Percentiles rank a stretch among this genome's conserved stretches.
These are phyloP conservation scores for Rachycentron canadum DNA, from an alignment of 2,797 vertebrate genomes.

Conservation along the genomic window DNA sequence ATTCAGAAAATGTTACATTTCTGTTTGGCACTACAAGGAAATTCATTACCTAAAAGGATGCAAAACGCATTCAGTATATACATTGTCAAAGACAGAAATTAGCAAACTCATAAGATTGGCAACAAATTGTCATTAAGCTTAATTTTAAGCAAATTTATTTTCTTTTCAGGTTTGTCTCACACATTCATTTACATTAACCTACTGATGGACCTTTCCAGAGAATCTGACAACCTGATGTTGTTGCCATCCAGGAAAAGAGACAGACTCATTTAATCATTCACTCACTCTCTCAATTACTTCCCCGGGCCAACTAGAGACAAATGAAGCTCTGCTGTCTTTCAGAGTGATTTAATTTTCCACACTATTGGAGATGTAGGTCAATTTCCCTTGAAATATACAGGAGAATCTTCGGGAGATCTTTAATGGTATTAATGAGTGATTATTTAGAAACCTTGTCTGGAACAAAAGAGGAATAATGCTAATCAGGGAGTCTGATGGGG, in stretches of 20 bases:
- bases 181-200: conserved; percentile 21
- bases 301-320: conserved; percentile 48
- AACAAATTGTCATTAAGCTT: background rate
- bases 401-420: conserved; percentile 41
- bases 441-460: conserved; percentile 56
- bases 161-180: background rate
- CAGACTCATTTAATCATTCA: conserved; percentile 50
- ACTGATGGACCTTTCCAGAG: conserved; percentile 28
- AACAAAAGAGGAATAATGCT: conserved; percentile 61
- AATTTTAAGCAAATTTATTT: background rate
- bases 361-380: conserved; percentile 74
- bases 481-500: conserved; percentile 39
- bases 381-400: conserved; percentile 47
- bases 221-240: conserved; percentile 50
- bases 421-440: conserved; percentile 71
- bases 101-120: background rate
- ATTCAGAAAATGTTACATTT: background rate
- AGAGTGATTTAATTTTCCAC: conserved; percentile 77
- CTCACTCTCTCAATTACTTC: conserved; percentile 29
- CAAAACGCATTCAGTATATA: background rate
- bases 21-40: background rate
- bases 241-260: conserved; percentile 47
- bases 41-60: background rate
- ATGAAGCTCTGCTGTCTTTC: conserved; percentile 59
- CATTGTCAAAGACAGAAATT: background rate